Evolutionary conservation across 2,113 vertebrate genomes (phyloP).

Genomic region (Dendropsophus ebraccatus): DNA sequence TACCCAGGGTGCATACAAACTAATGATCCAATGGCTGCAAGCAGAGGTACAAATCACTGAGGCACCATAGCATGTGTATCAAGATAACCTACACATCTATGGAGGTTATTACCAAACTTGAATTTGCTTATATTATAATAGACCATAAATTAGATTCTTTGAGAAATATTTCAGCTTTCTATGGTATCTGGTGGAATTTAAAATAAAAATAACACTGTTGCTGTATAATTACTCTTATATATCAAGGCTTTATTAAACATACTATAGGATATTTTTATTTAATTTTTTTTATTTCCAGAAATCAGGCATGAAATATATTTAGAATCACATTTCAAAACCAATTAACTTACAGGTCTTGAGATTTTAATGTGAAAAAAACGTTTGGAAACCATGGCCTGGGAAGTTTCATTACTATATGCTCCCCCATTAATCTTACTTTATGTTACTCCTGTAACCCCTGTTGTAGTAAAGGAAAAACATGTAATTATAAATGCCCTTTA

Average conservation of each 20-base stretch:
- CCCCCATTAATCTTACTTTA: background rate
- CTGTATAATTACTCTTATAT: background rate
- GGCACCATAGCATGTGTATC: background rate
- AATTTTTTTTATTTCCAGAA: background rate
- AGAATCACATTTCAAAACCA: background rate
- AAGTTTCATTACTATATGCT: background rate
- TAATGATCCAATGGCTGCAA: background rate
- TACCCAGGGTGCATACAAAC: background rate
- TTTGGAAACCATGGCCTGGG: background rate
- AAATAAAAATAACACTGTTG: background rate
- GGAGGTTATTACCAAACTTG: background rate
- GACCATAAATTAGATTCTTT: background rate
- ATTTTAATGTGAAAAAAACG: background rate
- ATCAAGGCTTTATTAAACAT: background rate
- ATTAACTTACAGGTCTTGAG: background rate
- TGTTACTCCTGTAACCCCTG: background rate
- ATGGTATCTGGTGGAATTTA: background rate
- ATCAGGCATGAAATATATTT: slow-evolving; percentile 3
- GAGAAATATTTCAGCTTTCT: background rate
- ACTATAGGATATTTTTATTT: background rate
- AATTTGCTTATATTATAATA: background rate
- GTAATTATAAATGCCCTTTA: background rate
- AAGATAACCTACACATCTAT: background rate
- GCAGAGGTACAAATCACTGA: no score
- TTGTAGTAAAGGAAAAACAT: background rate